Conservation (phyloP, 2,888 invertebrate species). For the Catocala sponsa region DNA sequence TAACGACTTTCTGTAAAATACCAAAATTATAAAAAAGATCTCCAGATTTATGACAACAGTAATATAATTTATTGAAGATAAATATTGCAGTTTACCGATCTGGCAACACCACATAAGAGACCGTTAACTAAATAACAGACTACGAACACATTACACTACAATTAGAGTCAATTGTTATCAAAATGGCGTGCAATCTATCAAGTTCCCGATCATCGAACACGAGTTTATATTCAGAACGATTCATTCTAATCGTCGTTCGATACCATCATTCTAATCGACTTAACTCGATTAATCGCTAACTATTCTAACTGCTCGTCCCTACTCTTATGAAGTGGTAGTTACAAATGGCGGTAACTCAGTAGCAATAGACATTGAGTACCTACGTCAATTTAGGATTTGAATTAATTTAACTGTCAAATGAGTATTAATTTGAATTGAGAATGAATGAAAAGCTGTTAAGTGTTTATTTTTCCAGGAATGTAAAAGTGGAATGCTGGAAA, state of each 20-base stretch:
- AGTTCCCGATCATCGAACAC: conserved; percentile 26
- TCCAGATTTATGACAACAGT: too few relatives aligned
- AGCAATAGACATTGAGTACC: conserved; percentile 22
- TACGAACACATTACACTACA: too few relatives aligned
- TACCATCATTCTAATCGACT: conserved; percentile 32
- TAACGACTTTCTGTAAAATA: too few relatives aligned
- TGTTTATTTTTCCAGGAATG: not conserved
- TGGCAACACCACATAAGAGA: too few relatives aligned
- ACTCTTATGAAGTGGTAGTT: conserved; percentile 21
- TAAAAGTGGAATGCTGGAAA: not conserved
- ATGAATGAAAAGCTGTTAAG: not conserved
- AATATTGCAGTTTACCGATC: too few relatives aligned
- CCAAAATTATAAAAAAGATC: too few relatives aligned
- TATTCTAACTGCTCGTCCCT: conserved; percentile 18
- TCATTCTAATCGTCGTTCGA: conserved; percentile 25
- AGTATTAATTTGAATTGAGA: conserved; percentile 1
- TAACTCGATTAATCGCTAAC: conserved; percentile 36
- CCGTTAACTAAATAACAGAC: too few relatives aligned
- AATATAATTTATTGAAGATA: too few relatives aligned
- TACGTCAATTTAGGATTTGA: conserved; percentile 20
- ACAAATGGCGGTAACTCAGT: conserved; percentile 30
- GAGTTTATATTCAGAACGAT: conserved; percentile 31
- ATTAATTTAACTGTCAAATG: conserved; percentile 14
- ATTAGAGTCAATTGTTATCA: not conserved
- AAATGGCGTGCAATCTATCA: conserved; percentile 33